Conservation (phyloP, 2,888 invertebrate species). For the Hipparchia semele region DNA sequence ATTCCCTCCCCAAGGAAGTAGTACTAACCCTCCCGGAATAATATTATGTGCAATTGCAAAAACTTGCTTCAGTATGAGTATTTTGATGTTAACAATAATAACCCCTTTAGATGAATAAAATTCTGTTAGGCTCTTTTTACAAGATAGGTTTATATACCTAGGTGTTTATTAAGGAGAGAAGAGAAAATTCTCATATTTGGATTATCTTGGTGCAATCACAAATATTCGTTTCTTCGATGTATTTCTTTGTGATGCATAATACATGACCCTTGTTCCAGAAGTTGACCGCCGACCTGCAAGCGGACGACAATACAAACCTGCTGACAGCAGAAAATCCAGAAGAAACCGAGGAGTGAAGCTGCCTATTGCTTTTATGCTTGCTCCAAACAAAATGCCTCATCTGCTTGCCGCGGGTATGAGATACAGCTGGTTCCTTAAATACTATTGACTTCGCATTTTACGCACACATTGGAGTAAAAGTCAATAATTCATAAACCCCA, state of each 20-base stretch:
- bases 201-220: too few species aligned
- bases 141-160: too few species aligned
- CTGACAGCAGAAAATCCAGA: slow-evolving; percentile 77
- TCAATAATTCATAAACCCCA: neutral
- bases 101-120: too few species aligned
- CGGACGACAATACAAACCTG: slow-evolving; percentile 77
- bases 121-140: too few species aligned
- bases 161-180: too few species aligned
- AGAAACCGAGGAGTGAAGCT: slow-evolving; percentile 72
- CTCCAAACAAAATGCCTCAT: slow-evolving; percentile 54
- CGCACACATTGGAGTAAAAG: slow-evolving; percentile 7
- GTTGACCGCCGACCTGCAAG: slow-evolving; percentile 71
- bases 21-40: too few species aligned
- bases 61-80: too few species aligned
- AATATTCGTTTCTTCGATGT: neutral
- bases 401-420: slow-evolving; percentile 45
- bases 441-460: slow-evolving; percentile 29
- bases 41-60: too few species aligned
- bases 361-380: slow-evolving; percentile 49
- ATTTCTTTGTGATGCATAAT: slow-evolving; percentile 27
- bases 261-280: slow-evolving; percentile 60
- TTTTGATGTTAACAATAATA: too few species aligned
- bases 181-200: too few species aligned
- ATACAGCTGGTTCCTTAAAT: slow-evolving; percentile 25
- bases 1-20: too few species aligned